Percentiles rank a stretch among this genome's conserved stretches.
Conservation (phyloP, 1,140 invertebrate species). For the Drosophila malerkotliana region DNA sequence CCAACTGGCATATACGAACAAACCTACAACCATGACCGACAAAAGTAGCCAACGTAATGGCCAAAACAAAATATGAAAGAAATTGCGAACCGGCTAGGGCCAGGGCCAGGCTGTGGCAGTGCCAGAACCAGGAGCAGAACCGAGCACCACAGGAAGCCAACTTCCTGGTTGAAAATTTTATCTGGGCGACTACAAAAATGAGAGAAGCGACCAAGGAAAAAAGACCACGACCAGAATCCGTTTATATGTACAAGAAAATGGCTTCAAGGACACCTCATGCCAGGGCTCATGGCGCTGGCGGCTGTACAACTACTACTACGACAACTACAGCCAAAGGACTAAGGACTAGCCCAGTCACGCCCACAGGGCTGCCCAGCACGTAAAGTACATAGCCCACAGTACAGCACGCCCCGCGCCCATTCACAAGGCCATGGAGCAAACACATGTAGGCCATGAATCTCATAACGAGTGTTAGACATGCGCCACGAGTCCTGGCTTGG, state of each 20-base stretch:
- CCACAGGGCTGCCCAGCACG: conserved; percentile 55
- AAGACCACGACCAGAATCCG: conserved; percentile 52
- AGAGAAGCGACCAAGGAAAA: conserved; percentile 19
- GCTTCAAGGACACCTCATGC: conserved; percentile 71
- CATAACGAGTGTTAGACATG: conserved; percentile 80
- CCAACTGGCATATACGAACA: conserved; percentile 20
- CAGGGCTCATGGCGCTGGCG: conserved; percentile 32
- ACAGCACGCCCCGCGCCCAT: conserved; percentile 68
- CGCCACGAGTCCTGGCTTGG: conserved; percentile 46
- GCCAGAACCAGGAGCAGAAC: conserved; percentile 31
- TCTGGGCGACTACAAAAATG: conserved; percentile 53
- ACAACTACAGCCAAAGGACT: conserved; percentile 11
- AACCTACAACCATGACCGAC: conserved; percentile 45
- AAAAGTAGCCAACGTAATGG: conserved; percentile 78
- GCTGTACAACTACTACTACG: conserved; percentile 50
- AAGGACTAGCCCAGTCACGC: conserved; percentile 34
- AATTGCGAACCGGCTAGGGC: conserved; percentile 43
- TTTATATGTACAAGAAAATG: conserved; percentile 80
- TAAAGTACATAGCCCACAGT: conserved; percentile 60
- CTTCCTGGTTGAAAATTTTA: conserved; percentile 80
- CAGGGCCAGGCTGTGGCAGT: conserved; percentile 12
- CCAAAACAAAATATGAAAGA: conserved; percentile 71
- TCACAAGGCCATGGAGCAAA: conserved; percentile 79
- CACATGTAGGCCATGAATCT: conserved; percentile 81
- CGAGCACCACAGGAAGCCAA: conserved; percentile 63